phyloP scores from a whole-genome alignment of 2,797 vertebrate species.

The Toxotes lorentzi region DNA sequence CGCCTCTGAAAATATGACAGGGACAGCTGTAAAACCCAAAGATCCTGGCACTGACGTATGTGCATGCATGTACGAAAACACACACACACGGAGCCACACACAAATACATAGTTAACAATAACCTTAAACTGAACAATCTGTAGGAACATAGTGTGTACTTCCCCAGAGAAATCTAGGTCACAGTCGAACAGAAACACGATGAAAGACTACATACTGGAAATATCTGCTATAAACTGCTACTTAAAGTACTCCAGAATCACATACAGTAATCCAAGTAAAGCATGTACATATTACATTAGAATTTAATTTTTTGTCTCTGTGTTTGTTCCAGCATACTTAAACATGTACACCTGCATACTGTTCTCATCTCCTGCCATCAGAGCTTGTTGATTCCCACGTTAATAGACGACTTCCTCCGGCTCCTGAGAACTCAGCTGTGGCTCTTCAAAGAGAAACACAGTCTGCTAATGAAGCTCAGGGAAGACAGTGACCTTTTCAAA shows the following conservation, averaged over 20 bases:
- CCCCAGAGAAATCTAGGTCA: conserved; percentile 78
- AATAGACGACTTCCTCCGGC: conserved; percentile 57
- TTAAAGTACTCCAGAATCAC: conserved; percentile 37
- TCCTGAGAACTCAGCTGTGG: conserved; percentile 44
- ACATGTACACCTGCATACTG: conserved; percentile 48
- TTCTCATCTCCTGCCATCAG: conserved; percentile 52
- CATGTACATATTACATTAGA: conserved; percentile 25
- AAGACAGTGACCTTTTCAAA: conserved; percentile 61
- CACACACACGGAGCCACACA: not conserved
- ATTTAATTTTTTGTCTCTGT: conserved; percentile 9
- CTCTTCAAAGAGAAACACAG: conserved; percentile 64
- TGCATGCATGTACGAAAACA: not conserved
- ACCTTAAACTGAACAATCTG: conserved; percentile 68
- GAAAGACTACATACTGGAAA: conserved; percentile 57
- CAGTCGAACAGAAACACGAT: conserved; percentile 52
- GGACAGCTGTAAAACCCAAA: conserved; percentile 68
- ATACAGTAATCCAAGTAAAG: conserved; percentile 49
- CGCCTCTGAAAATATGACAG: conserved; percentile 77
- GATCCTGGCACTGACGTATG: conserved; percentile 47
- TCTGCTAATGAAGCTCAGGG: conserved; percentile 42
- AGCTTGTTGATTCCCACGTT: conserved; percentile 56
- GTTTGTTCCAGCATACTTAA: conserved; percentile 14
- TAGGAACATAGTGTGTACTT: conserved; percentile 56
- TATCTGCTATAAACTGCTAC: conserved; percentile 45
- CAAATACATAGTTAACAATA: conserved; percentile 38